Conservation (phyloP, 2,797 vertebrate species). For the Neosilurus hyrtlii region DNA sequence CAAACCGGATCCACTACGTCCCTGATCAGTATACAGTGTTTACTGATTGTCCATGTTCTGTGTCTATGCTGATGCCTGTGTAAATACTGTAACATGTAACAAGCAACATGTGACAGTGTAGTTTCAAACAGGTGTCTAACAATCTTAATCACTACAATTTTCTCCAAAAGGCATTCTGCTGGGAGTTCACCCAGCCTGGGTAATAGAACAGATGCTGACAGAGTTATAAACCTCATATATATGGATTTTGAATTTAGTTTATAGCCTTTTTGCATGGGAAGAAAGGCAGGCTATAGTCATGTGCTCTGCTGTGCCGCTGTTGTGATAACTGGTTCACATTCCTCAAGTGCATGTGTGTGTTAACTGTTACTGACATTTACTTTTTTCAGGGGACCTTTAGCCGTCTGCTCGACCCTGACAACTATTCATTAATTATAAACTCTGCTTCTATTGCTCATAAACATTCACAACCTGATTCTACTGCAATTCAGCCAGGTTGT, state of each 20-base stretch:
- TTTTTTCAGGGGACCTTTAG: constrained; percentile 14
- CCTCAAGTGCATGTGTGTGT: constrained; percentile 17
- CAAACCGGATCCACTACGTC: not conserved
- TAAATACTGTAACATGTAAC: not conserved
- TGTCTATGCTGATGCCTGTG: not conserved
- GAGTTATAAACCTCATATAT: constrained; percentile 4
- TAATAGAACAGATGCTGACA: constrained; percentile 23
- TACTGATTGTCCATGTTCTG: not conserved
- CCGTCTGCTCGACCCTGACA: constrained; percentile 40
- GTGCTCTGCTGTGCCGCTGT: not conserved
- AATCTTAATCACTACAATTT: constrained; percentile 4
- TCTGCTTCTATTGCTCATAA: constrained; percentile 37
- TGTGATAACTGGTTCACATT: constrained; percentile 37
- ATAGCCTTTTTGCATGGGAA: constrained; percentile 8
- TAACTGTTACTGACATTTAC: not conserved
- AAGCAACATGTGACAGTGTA: not conserved
- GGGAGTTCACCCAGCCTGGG: not conserved
- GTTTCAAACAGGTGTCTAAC: not conserved
- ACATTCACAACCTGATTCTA: constrained; percentile 41
- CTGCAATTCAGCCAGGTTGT: constrained; percentile 42
- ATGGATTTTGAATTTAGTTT: constrained; percentile 15
- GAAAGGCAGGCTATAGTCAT: not conserved
- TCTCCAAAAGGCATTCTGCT: constrained; percentile 4
- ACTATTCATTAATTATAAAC: constrained; percentile 50
- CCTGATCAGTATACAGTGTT: not conserved